Percentiles rank a stretch among this genome's conserved stretches.
phyloP scores from a whole-genome alignment of 2,797 vertebrate species.

The Echeneis naucrates region DNA sequence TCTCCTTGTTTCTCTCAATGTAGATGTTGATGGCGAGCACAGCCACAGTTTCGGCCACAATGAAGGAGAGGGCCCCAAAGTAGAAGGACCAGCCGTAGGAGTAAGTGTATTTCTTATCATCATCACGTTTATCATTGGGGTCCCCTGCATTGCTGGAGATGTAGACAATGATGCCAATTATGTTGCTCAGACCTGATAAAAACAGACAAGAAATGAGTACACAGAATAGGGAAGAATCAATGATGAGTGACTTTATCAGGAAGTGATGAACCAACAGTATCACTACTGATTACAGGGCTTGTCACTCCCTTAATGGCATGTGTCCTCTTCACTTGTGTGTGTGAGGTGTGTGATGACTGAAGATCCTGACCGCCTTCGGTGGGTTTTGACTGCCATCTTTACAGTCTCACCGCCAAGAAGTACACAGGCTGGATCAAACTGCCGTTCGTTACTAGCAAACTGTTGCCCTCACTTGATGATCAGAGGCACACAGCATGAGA shows the following conservation, averaged over 20 bases:
- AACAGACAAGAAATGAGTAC: background rate
- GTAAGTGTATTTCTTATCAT: slow-evolving; percentile 97
- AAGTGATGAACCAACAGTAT: slow-evolving; percentile 6
- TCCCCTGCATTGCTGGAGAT: slow-evolving; percentile 99
- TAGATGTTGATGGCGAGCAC: slow-evolving; percentile 98
- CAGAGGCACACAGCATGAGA: background rate
- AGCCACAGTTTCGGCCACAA: slow-evolving; percentile 95
- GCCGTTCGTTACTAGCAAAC: slow-evolving; percentile 15
- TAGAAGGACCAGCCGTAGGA: slow-evolving; percentile 99
- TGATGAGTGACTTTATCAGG: background rate
- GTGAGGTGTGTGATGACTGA: slow-evolving; percentile 5
- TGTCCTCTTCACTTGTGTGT: slow-evolving; percentile 15
- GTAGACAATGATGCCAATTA: slow-evolving; percentile 99
- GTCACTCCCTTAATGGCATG: slow-evolving; percentile 10
- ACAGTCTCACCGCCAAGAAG: slow-evolving; percentile 37
- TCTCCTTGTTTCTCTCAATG: slow-evolving; percentile 97
- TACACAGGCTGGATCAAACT: slow-evolving; percentile 24
- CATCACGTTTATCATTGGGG: slow-evolving; percentile 94
- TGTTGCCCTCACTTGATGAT: slow-evolving; percentile 10
- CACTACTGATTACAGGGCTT: slow-evolving; percentile 33
- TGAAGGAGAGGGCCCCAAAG: slow-evolving; percentile 97
- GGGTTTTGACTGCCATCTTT: background rate
- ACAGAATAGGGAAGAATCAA: background rate
- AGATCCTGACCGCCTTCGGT: slow-evolving; percentile 20
- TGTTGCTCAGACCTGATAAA: slow-evolving; percentile 94